These are phyloP conservation scores for Dallia pectoralis DNA, from an alignment of 2,797 vertebrate species.

Conservation along the genomic window DNA sequence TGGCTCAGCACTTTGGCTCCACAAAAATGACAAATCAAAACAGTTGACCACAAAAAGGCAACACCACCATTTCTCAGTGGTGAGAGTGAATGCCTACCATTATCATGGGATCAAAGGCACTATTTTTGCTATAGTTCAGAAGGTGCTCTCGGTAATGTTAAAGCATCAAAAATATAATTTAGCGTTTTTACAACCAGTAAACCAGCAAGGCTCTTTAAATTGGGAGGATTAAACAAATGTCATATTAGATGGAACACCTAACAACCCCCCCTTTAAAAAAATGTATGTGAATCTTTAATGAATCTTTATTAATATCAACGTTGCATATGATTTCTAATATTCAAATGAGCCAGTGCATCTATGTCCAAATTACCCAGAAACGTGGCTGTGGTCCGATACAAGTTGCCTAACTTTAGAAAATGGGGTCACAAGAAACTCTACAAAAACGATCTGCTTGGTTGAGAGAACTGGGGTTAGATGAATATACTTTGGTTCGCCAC, in stretches of 20 bases:
- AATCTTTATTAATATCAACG: neutral
- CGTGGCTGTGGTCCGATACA: too few relatives aligned
- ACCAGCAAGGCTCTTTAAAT: slow-evolving; percentile 17
- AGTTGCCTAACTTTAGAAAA: too few relatives aligned
- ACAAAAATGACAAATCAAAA: slow-evolving; percentile 27
- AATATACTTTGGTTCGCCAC: too few relatives aligned
- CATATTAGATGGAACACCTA: too few relatives aligned
- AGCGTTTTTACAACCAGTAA: slow-evolving; percentile 15
- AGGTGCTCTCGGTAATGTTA: slow-evolving; percentile 19
- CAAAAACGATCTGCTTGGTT: too few relatives aligned
- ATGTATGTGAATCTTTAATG: neutral
- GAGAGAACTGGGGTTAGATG: too few relatives aligned
- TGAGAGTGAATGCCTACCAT: neutral
- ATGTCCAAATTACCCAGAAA: too few relatives aligned
- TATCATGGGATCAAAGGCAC: neutral
- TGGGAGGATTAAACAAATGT: neutral
- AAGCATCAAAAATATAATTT: slow-evolving; percentile 8
- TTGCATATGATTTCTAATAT: neutral
- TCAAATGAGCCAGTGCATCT: neutral
- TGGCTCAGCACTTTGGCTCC: slow-evolving; percentile 70
- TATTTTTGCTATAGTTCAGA: neutral
- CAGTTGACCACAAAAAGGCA: slow-evolving; percentile 18
- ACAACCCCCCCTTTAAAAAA: too few relatives aligned
- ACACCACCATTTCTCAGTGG: neutral
- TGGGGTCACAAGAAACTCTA: too few relatives aligned